phyloP scores from a whole-genome alignment of 30 jellyfish, hydroid and myxozoan genomes.

The Morbakka virulenta region DNA sequence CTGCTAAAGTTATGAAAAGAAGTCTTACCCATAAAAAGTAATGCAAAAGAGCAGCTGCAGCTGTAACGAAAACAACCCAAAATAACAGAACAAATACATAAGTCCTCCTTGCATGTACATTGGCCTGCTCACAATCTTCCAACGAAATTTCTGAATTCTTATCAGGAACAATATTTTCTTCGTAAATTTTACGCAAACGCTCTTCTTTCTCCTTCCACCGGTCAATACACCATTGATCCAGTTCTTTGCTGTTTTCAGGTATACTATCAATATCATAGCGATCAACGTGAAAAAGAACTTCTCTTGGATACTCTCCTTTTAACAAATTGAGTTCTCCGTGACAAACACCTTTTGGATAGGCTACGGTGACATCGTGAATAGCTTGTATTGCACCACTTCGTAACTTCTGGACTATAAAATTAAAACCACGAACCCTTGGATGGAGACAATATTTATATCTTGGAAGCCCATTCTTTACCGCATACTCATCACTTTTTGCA shows the following conservation, averaged over 20 bases:
- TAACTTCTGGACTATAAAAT: slow-evolving; percentile 66
- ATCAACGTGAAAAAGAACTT: slow-evolving; percentile 70
- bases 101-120: slow-evolving; percentile 12
- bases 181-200: slow-evolving; percentile 65
- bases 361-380: slow-evolving; percentile 91
- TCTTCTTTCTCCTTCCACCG: slow-evolving; percentile 89
- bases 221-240: slow-evolving; percentile 89
- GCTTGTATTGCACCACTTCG: slow-evolving; percentile 61
- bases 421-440: slow-evolving; percentile 90
- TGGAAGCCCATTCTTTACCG: slow-evolving; percentile 66
- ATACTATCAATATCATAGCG: slow-evolving; percentile 53
- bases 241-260: slow-evolving; percentile 73
- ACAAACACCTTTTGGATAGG: slow-evolving; percentile 77
- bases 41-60: slow-evolving; percentile 12
- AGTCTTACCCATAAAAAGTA: slow-evolving; percentile 16
- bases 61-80: slow-evolving; percentile 38
- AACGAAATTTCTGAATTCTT: slow-evolving; percentile 9
- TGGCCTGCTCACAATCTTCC: slow-evolving; percentile 9
- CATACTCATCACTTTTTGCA: slow-evolving; percentile 71
- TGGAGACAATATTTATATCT: slow-evolving; percentile 67
- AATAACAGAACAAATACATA: slow-evolving; percentile 24
- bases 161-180: slow-evolving; percentile 67
- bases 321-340: slow-evolving; percentile 79
- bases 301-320: slow-evolving; percentile 85
- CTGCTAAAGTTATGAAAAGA: slow-evolving; percentile 11